Conservation (phyloP, 2,113 vertebrate genomes). For the Panthera uncia region DNA sequence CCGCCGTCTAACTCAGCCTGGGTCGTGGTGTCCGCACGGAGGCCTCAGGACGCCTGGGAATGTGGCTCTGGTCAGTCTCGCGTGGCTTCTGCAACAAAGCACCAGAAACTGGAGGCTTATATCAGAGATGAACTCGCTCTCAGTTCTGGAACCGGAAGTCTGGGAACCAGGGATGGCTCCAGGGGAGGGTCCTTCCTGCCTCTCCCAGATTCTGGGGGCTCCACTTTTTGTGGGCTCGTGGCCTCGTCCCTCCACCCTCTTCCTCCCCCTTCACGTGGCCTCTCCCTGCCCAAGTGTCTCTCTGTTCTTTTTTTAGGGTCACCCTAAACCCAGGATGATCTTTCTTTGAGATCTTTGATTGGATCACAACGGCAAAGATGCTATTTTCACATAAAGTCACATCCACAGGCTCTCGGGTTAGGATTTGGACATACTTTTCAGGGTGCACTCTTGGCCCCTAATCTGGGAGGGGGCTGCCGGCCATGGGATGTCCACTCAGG, state of each 20-base stretch:
- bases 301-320: accelerated
- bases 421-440: background rate
- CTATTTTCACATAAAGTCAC: background rate
- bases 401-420: background rate
- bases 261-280: background rate
- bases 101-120: accelerated
- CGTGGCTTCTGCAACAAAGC: accelerated
- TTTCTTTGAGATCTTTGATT: background rate
- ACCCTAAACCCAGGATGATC: background rate
- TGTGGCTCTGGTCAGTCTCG: accelerated
- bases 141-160: background rate
- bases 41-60: accelerated
- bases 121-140: background rate
- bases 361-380: background rate
- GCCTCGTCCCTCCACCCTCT: accelerated
- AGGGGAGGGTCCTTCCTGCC: background rate
- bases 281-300: background rate
- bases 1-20: too few relatives aligned
- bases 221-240: background rate
- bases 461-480: background rate
- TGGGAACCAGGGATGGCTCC: background rate
- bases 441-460: background rate
- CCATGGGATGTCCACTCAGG: accelerated
- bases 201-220: background rate
- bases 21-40: accelerated